Conservation (phyloP, 2,797 vertebrate genomes). For the Gallinago stenura region DNA sequence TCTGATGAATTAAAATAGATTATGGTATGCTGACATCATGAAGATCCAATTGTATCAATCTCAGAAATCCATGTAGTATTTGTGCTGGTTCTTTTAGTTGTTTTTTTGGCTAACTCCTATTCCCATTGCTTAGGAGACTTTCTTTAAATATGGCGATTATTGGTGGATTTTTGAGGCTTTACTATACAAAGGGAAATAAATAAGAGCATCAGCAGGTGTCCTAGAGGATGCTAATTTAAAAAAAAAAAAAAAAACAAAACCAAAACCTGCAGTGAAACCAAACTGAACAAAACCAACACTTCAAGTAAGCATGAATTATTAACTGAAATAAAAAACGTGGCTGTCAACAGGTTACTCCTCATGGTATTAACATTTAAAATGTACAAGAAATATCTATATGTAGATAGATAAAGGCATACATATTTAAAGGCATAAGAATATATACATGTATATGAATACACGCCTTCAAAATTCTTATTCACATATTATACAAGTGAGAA, state of each 20-base stretch:
- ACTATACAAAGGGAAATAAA: background rate
- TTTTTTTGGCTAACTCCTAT: background rate
- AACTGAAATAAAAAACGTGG: background rate
- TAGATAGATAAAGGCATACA: background rate
- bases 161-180: background rate
- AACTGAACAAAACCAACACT: background rate
- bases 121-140: background rate
- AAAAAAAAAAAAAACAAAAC: background rate
- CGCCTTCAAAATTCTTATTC: background rate
- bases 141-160: background rate
- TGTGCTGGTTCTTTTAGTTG: background rate
- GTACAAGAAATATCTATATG: background rate
- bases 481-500: background rate
- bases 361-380: background rate
- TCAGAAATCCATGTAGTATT: background rate
- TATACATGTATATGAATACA: background rate
- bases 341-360: background rate
- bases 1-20: background rate
- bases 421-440: background rate
- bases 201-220: background rate
- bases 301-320: background rate
- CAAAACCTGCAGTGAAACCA: background rate
- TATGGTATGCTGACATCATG: background rate
- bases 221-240: background rate
- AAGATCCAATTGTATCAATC: too few relatives aligned